Evolutionary conservation across 2,888 invertebrate species (phyloP).

Genomic region (Nineta flava): DNA sequence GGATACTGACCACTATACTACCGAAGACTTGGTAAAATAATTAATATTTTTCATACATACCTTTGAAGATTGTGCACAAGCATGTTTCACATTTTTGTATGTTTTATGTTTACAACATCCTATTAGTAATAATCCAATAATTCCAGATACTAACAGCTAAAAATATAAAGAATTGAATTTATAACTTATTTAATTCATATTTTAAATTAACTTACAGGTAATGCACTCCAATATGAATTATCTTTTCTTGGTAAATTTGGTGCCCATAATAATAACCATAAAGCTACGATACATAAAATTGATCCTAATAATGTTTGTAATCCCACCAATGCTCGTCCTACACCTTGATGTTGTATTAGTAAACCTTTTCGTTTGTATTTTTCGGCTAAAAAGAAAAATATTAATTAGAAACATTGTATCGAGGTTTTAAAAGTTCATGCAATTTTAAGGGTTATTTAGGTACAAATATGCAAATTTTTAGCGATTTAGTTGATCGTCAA

Average conservation of each 20-base stretch:
- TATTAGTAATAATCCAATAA: slow-evolving; percentile 25
- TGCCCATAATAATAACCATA: slow-evolving; percentile 41
- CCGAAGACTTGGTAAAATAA: neutral
- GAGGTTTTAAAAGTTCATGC: neutral
- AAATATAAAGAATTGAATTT: slow-evolving; percentile 11
- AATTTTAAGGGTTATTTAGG: neutral
- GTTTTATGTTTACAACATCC: slow-evolving; percentile 28
- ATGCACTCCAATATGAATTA: slow-evolving; percentile 48
- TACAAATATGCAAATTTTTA: neutral
- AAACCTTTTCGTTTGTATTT: slow-evolving; percentile 13
- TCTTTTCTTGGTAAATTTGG: slow-evolving; percentile 39
- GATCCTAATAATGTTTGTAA: slow-evolving; percentile 36
- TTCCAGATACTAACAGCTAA: slow-evolving; percentile 26
- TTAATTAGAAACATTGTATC: neutral
- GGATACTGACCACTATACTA: slow-evolving; percentile 1
- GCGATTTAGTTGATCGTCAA: too few relatives aligned
- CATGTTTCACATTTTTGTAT: slow-evolving; percentile 25
- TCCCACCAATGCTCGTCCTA: slow-evolving; percentile 31
- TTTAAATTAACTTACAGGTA: slow-evolving; percentile 31
- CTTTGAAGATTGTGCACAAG: slow-evolving; percentile 26
- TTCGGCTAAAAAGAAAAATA: neutral
- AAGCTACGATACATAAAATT: slow-evolving; percentile 34
- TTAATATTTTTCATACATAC: slow-evolving; percentile 16
- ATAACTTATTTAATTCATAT: neutral
- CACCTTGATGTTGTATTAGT: slow-evolving; percentile 29